These are phyloP conservation scores for Prunella fulvescens DNA, from an alignment of 2,113 vertebrate species.

Conservation along the genomic window DNA sequence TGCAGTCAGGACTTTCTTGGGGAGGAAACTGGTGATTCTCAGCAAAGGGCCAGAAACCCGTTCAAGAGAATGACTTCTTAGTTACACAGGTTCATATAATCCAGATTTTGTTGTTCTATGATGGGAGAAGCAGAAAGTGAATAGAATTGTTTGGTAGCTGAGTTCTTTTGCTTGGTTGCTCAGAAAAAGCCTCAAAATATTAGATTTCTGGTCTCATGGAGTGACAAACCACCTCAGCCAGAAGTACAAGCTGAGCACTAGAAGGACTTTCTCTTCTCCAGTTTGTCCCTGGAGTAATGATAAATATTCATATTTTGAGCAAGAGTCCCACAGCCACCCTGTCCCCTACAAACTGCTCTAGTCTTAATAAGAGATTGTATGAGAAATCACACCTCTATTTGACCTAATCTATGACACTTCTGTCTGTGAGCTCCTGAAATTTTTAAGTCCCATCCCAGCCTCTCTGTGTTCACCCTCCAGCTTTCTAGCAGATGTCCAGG, in stretches of 20 bases:
- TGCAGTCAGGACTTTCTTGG: neutral
- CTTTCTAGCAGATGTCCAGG: neutral
- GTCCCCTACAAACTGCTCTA: neutral
- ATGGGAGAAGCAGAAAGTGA: neutral
- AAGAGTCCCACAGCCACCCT: neutral
- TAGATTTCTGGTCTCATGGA: neutral
- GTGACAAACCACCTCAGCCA: neutral
- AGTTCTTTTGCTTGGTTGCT: neutral
- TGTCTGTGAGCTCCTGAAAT: neutral
- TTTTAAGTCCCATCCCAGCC: neutral
- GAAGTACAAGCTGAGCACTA: neutral
- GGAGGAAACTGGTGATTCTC: neutral
- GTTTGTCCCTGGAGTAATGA: neutral
- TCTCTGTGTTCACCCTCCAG: neutral
- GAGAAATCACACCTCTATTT: neutral
- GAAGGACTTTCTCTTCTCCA: neutral
- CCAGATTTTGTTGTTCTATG: neutral
- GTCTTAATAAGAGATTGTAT: neutral
- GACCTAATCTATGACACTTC: neutral
- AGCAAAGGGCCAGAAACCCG: neutral
- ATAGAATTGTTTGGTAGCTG: neutral
- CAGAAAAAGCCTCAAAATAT: neutral
- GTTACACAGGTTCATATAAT: neutral
- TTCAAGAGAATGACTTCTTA: neutral
- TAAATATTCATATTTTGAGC: neutral